Evolutionary conservation across 2,113 vertebrate species (phyloP).

Genomic region (Megalops atlanticus): DNA sequence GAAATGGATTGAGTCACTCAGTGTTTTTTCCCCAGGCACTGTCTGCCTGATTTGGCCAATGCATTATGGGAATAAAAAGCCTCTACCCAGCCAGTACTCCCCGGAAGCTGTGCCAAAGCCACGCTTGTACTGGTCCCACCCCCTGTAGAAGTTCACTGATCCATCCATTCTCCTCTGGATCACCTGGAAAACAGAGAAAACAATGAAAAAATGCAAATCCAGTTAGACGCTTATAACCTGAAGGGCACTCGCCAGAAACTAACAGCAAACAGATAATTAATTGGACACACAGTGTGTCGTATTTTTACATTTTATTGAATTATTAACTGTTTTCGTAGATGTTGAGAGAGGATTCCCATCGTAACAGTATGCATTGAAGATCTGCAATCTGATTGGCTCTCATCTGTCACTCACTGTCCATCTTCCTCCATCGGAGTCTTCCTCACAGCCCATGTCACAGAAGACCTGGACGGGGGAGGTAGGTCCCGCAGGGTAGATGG

Average conservation of each 20-base stretch:
- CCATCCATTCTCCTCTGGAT: constrained; percentile 76
- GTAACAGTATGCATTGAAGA: too few species aligned
- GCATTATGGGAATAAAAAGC: neutral
- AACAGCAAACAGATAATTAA: too few species aligned
- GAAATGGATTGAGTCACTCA: too few species aligned
- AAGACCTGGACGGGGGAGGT: constrained; percentile 68
- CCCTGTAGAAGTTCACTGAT: constrained; percentile 72
- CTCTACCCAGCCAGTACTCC: constrained; percentile 75
- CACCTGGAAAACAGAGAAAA: too few species aligned
- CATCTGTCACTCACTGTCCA: constrained; percentile 55
- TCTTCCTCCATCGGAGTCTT: constrained; percentile 55
- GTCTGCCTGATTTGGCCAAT: neutral
- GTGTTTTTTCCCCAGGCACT: too few species aligned
- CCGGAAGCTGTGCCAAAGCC: constrained; percentile 70
- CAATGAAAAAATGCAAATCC: neutral
- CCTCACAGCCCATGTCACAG: constrained; percentile 70
- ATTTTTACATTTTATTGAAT: too few species aligned
- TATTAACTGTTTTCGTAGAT: too few species aligned
- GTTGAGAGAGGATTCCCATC: too few species aligned
- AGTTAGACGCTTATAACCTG: neutral
- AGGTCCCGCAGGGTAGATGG: constrained; percentile 73
- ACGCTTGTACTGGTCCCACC: constrained; percentile 71
- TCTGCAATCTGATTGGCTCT: too few species aligned
- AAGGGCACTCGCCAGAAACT: neutral
- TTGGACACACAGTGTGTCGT: too few species aligned